phyloP scores from a whole-genome alignment of 2,888 invertebrate genomes.

The Chaetoderma sp. region DNA sequence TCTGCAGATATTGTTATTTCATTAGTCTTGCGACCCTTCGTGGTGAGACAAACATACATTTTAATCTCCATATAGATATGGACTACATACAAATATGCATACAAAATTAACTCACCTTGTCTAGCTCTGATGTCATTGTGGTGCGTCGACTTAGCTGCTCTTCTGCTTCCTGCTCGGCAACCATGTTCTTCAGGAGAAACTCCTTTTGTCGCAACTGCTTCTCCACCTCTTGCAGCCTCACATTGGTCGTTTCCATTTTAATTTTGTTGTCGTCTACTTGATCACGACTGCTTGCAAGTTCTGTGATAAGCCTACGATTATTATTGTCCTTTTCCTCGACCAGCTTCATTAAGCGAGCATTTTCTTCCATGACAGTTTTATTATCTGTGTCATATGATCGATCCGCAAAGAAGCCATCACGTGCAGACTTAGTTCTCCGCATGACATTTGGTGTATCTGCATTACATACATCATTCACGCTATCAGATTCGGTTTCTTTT shows the following conservation, averaged over 20 bases:
- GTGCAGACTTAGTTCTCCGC: neutral
- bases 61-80: no score
- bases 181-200: neutral
- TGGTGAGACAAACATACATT: no score
- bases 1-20: no score
- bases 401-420: neutral
- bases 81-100: no score
- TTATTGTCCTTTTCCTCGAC: conserved; percentile 1
- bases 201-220: neutral
- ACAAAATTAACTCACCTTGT: no score
- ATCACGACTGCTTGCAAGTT: no score
- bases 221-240: neutral
- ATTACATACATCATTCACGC: neutral
- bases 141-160: no score
- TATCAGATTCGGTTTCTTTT: neutral
- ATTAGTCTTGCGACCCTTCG: no score
- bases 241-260: neutral
- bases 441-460: neutral
- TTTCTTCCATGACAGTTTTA: neutral
- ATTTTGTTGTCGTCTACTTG: no score
- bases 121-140: no score
- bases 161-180: neutral
- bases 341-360: neutral
- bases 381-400: neutral
- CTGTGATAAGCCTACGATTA: neutral